A percentile compares a stretch with the other conserved stretches of the same genome.
Evolutionary conservation across 2,888 invertebrate genomes (phyloP).

Genomic region (Cheilosia vulpina): DNA sequence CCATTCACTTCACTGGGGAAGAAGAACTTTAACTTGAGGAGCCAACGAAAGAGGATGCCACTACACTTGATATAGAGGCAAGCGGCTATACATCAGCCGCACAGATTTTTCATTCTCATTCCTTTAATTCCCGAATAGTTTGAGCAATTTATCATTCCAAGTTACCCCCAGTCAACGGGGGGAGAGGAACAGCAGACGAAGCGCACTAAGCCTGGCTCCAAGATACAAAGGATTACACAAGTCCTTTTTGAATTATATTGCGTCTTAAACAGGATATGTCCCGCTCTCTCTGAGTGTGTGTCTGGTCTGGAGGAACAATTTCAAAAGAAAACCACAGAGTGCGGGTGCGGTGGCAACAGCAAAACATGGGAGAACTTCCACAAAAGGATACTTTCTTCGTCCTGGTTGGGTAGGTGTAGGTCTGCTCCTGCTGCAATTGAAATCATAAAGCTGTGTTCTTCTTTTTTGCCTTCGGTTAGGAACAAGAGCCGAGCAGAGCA

Average conservation of each 20-base stretch:
- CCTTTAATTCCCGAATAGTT: slow-evolving; percentile 73
- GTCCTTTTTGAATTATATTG: slow-evolving; percentile 71
- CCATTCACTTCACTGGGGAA: slow-evolving; percentile 31
- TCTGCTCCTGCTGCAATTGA: slow-evolving; percentile 19
- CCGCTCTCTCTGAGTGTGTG: background rate
- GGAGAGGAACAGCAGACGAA: background rate
- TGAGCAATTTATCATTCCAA: slow-evolving; percentile 72
- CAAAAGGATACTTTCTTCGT: slow-evolving; percentile 45
- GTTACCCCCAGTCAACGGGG: slow-evolving; percentile 24
- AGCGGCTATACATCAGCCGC: slow-evolving; percentile 52
- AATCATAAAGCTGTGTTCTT: slow-evolving; percentile 21
- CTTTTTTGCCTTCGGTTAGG: background rate
- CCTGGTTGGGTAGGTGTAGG: background rate
- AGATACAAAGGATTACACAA: slow-evolving; percentile 67
- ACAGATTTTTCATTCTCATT: slow-evolving; percentile 74
- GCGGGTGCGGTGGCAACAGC: background rate
- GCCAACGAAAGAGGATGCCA: slow-evolving; percentile 47
- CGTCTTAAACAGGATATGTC: slow-evolving; percentile 37
- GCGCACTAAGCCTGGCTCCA: slow-evolving; percentile 63
- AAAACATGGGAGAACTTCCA: slow-evolving; percentile 5
- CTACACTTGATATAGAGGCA: slow-evolving; percentile 42
- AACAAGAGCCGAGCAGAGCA: slow-evolving; percentile 33
- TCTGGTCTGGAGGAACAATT: slow-evolving; percentile 16
- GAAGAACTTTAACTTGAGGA: slow-evolving; percentile 32
- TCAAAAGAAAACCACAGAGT: slow-evolving; percentile 20